Evolutionary conservation across 2,888 invertebrate species (phyloP).

Genomic region (Leptopilina drosophilae): DNA sequence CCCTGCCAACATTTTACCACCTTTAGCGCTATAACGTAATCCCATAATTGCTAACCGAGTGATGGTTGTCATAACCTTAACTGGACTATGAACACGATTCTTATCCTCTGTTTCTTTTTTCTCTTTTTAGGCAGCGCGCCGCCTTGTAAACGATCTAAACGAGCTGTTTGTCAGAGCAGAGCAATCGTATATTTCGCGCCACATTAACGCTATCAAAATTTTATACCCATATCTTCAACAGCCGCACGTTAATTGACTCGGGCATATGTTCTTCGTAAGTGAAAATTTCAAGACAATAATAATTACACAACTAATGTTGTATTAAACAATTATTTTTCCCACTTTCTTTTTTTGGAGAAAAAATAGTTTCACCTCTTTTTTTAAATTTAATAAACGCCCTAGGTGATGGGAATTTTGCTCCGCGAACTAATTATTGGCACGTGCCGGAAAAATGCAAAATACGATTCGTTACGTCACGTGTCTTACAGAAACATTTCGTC

Average conservation of each 20-base stretch:
- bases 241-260: neutral
- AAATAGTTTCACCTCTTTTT: too few relatives aligned
- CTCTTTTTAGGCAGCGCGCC: slow-evolving; percentile 29
- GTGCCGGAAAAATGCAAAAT: neutral
- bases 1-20: slow-evolving; percentile 70
- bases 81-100: slow-evolving; percentile 42
- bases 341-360: too few relatives aligned
- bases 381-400: too few relatives aligned
- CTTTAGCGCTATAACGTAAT: slow-evolving; percentile 71
- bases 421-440: neutral
- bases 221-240: neutral
- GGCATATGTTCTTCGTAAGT: neutral
- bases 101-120: neutral
- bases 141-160: slow-evolving; percentile 36
- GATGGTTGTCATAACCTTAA: slow-evolving; percentile 69
- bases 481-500: neutral
- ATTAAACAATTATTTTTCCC: neutral
- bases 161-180: slow-evolving; percentile 33
- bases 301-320: too few relatives aligned
- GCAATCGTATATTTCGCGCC: slow-evolving; percentile 19
- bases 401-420: neutral
- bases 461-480: neutral
- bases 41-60: slow-evolving; percentile 68
- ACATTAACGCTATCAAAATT: slow-evolving; percentile 19
- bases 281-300: neutral